Conservation (phyloP, 2,797 vertebrate genomes). For the Myotis vivesi region DNA sequence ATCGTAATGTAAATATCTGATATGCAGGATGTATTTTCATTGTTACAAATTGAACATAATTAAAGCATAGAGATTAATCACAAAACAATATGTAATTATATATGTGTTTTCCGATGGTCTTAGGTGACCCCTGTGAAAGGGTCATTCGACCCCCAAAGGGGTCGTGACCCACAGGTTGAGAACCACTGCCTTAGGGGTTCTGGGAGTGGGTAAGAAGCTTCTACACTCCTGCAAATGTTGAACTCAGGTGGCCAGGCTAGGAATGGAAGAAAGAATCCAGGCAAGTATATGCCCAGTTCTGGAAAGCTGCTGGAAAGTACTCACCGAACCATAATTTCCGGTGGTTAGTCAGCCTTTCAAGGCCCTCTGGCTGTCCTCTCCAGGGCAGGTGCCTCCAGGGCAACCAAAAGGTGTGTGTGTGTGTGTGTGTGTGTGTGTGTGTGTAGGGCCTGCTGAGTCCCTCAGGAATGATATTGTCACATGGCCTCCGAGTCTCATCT, state of each 20-base stretch:
- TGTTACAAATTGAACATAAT: too few relatives aligned
- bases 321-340: neutral
- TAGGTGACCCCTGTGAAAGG: too few relatives aligned
- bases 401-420: neutral
- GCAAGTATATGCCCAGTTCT: neutral
- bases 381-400: neutral
- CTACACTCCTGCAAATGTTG: neutral
- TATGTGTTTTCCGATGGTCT: too few relatives aligned
- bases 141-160: too few relatives aligned
- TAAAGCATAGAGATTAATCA: too few relatives aligned
- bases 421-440: neutral
- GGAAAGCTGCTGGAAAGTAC: neutral
- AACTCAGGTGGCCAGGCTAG: neutral
- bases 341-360: rapidly evolving
- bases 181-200: neutral
- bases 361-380: neutral
- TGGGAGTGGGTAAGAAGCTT: neutral
- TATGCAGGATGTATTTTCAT: too few relatives aligned
- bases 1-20: too few relatives aligned
- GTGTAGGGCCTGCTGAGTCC: neutral
- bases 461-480: neutral
- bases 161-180: too few relatives aligned
- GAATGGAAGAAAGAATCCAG: neutral
- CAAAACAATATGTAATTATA: too few relatives aligned
- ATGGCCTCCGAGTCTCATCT: constrained; percentile 13